phyloP scores from a whole-genome alignment of 2,888 invertebrate genomes.

The Leptopilina myrica region DNA sequence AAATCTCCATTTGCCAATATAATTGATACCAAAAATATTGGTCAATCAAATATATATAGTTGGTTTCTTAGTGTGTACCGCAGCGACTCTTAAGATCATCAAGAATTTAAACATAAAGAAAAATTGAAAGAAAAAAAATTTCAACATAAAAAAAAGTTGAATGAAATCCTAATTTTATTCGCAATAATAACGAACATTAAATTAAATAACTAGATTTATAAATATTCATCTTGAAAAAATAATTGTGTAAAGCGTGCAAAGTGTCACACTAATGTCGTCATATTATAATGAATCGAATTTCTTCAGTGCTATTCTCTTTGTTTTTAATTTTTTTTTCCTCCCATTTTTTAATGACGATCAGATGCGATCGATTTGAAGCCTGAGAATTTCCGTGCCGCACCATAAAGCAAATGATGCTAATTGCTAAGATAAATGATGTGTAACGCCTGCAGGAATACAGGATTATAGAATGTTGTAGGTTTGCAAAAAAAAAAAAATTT shows the following conservation, averaged over 20 bases:
- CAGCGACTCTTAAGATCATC: constrained; percentile 8
- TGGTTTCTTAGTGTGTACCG: constrained; percentile 15
- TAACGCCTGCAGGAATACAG: constrained; percentile 35
- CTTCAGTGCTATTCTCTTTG: not conserved
- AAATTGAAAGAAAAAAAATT: not conserved
- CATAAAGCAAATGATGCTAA: not conserved
- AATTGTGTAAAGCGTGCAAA: not conserved
- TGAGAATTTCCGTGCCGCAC: constrained; percentile 9
- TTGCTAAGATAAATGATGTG: constrained; percentile 16
- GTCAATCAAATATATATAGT: not conserved
- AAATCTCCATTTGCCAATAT: not conserved
- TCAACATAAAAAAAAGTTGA: not conserved
- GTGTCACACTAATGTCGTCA: not conserved
- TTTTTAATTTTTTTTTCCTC: too few relatives aligned
- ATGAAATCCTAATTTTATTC: not conserved
- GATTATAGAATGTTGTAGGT: constrained; percentile 32
- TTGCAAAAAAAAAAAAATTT: constrained; percentile 6
- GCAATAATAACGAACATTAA: too few relatives aligned
- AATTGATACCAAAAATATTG: constrained; percentile 9
- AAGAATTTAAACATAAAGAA: not conserved
- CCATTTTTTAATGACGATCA: not conserved
- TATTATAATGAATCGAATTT: not conserved
- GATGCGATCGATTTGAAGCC: not conserved
- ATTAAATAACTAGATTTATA: not conserved
- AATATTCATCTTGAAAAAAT: constrained; percentile 2